Evolutionary conservation across 1,140 invertebrate species (phyloP), one percentile per base, ranked within the genome.

Genomic region (Heliconius hewitsoni): DNA sequence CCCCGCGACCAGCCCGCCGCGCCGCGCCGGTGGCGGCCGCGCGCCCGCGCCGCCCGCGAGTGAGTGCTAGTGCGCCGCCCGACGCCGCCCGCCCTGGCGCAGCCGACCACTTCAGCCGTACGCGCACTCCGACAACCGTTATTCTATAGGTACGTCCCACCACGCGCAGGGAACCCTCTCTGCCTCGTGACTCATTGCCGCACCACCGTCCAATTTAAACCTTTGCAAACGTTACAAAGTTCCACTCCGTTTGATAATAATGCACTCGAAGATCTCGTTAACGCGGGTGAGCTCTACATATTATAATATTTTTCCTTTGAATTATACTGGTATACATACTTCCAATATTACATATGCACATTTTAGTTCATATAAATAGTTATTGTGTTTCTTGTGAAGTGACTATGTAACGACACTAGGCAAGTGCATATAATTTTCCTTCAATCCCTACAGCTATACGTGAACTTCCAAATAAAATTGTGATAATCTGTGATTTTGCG

Each of bases 61-160:
- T 94, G 91, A 93, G 91, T 94, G 92, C 90, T 91, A 84, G 90
- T 91, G 91, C 87, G 83, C 87, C 87, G 86, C 86, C 88, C 85
- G 87, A 19, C 50, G 50, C 83, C 79, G 86, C 81, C 86, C 89
- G 88, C 89, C 88, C 86, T 87, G 82, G 86, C 90, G 87, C 87
- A 86, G 84, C 88, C 85, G 82, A 81, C 80, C 81, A 82, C 91
- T 87, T 87, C 89, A 90, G 89, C 87, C 85, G 88, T 88, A 87
- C 88, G 87, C 91, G 90, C 89, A 89, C 83, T 84, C 90, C 84
- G 81, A 85, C 83, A 84, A 78, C 85, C 85, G 83, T 87, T 73
- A 79, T 78, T 86, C 84, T 84, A 87, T 90, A 93, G 91, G 91
- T 93, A 91, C 83, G 91, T 90, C 85, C 82, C 78, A 83, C 86